Percentiles rank a stretch among this genome's conserved stretches.
Conservation (phyloP, 2,888 invertebrate species). For the Cephus pulcher region DNA sequence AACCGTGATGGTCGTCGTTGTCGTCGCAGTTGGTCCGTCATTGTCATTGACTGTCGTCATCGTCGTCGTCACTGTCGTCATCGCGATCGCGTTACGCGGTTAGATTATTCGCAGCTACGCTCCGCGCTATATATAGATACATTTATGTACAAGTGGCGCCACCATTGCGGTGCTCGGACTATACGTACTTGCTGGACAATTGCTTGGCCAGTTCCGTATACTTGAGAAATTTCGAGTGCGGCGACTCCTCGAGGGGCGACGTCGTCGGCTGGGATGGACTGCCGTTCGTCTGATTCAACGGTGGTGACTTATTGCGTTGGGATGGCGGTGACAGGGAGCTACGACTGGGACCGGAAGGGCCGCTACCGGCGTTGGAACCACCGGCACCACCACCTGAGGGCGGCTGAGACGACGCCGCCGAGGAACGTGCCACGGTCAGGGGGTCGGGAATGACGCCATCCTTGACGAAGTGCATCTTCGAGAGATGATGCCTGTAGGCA, state of each 20-base stretch:
- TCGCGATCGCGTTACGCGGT: too few relatives aligned
- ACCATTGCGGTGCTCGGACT: constrained; percentile 67
- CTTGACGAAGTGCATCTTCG: constrained; percentile 95
- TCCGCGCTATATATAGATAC: constrained; percentile 59
- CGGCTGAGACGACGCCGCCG: constrained; percentile 70
- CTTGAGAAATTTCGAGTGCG: constrained; percentile 97
- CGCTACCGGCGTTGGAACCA: constrained; percentile 25
- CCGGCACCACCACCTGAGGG: constrained; percentile 53
- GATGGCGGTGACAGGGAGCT: constrained; percentile 66
- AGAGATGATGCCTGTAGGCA: constrained; percentile 95
- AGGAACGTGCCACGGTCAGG: constrained; percentile 66
- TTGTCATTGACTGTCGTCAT: background rate
- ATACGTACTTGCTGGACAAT: constrained; percentile 96
- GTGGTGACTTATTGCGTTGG: constrained; percentile 71
- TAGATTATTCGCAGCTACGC: background rate
- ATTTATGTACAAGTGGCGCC: constrained; percentile 67
- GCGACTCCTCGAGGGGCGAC: constrained; percentile 80
- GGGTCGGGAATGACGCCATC: constrained; percentile 88
- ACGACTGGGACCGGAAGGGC: constrained; percentile 58
- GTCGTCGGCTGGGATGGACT: constrained; percentile 69
- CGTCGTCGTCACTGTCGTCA: background rate
- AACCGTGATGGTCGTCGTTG: too few relatives aligned
- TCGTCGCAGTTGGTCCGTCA: too few relatives aligned
- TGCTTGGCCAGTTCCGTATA: constrained; percentile 99
- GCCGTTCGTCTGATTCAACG: constrained; percentile 62